phyloP scores from a whole-genome alignment of 2,888 invertebrate species.

The Boloria selene region DNA sequence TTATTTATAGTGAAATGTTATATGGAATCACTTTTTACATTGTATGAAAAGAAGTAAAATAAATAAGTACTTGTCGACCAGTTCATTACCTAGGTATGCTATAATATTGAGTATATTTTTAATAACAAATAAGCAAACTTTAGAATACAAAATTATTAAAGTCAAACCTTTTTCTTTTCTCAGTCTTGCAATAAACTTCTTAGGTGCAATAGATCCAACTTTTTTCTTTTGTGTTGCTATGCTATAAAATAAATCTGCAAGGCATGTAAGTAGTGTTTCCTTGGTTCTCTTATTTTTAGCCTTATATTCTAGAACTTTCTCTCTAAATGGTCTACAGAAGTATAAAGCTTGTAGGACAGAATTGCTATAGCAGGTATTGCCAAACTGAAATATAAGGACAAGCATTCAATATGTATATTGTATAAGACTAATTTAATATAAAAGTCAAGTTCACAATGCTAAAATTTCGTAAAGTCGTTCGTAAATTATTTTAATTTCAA shows the following conservation, averaged over 20 bases:
- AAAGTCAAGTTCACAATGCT: not conserved
- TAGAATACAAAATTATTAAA: not conserved
- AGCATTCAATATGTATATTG: not conserved
- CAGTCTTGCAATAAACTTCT: conserved; percentile 98
- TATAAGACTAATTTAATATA: not conserved
- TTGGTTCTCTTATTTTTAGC: conserved; percentile 97
- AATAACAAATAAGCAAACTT: no score
- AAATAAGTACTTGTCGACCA: no score
- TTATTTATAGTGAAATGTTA: no score
- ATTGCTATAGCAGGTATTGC: conserved; percentile 99
- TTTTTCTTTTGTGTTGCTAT: conserved; percentile 99
- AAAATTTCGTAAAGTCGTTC: not conserved
- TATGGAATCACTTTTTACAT: no score
- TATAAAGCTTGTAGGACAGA: conserved; percentile 99
- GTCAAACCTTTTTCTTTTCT: conserved; percentile 96
- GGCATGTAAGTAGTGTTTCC: conserved; percentile 98
- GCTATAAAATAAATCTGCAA: conserved; percentile 99
- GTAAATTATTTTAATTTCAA: not conserved
- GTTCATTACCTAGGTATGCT: no score
- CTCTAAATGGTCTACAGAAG: conserved; percentile 99
- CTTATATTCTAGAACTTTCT: conserved; percentile 99
- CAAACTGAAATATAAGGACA: conserved; percentile 88
- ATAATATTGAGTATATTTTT: not conserved
- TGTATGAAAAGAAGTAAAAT: no score
- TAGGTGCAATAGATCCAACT: conserved; percentile 99